These are phyloP conservation scores for Apis laboriosa DNA, from an alignment of 1,140 invertebrate species.

Conservation along the genomic window DNA sequence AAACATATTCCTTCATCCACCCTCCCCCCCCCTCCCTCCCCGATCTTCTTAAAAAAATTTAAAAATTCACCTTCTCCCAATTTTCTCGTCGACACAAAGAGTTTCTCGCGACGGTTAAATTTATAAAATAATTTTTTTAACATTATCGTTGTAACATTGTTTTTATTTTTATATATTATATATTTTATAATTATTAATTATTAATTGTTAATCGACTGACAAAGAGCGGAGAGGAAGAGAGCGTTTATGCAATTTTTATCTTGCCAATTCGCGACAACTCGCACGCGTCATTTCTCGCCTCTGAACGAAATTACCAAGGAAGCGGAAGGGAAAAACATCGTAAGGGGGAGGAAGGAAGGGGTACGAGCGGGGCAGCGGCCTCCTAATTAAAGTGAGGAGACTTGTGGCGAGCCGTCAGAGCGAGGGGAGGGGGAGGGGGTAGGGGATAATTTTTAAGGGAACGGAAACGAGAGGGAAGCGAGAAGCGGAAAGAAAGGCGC, in stretches of 20 bases:
- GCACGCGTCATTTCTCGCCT: conserved; percentile 38
- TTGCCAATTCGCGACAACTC: conserved; percentile 30
- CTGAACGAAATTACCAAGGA: conserved; percentile 24
- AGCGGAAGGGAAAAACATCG: conserved; percentile 18
- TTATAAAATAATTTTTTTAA: too few species aligned
- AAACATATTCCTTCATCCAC: too few species aligned
- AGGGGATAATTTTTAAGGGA: conserved; percentile 24
- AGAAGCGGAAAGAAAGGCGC: conserved; percentile 18
- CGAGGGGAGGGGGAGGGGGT: not conserved
- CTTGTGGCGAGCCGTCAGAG: not conserved
- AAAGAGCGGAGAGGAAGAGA: not conserved
- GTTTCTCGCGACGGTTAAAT: too few species aligned
- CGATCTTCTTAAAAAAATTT: too few species aligned
- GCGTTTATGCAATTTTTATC: conserved; percentile 29
- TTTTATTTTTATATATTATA: too few species aligned
- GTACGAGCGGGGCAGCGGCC: not conserved
- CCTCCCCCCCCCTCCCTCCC: too few species aligned
- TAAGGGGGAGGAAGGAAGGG: not conserved
- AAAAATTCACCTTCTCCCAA: too few species aligned
- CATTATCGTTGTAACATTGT: not conserved
- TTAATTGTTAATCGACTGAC: conserved; percentile 10
- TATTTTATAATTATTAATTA: conserved; percentile 10
- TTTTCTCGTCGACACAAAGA: too few species aligned
- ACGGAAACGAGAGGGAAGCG: conserved; percentile 26
- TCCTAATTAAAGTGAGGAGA: conserved; percentile 30